These are phyloP conservation scores for Sakesphorus luctuosus DNA, from an alignment of 2,113 vertebrate genomes.

Conservation along the genomic window DNA sequence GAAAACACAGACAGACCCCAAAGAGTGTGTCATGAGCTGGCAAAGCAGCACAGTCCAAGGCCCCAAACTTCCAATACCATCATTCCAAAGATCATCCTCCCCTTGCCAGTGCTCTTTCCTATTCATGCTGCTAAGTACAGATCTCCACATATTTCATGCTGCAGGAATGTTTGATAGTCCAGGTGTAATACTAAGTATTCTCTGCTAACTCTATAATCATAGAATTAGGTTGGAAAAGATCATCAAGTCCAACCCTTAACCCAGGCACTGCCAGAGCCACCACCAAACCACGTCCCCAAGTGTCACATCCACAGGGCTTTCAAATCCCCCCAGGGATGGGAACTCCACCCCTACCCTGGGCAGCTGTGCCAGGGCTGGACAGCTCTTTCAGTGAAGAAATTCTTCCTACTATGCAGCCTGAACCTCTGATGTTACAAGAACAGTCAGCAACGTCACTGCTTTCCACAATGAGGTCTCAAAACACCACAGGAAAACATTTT, in stretches of 20 bases:
- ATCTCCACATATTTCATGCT: neutral
- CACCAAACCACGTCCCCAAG: neutral
- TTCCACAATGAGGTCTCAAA: neutral
- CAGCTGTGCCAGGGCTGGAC: neutral
- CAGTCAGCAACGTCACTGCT: neutral
- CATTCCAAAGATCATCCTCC: neutral
- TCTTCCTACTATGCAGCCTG: neutral
- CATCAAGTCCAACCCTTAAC: rapidly evolving
- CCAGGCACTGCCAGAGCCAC: neutral
- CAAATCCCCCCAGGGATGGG: neutral
- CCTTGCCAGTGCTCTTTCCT: neutral
- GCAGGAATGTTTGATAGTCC: neutral
- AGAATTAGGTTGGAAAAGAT: neutral
- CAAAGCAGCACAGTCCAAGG: neutral
- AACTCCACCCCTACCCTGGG: neutral
- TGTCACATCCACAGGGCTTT: rapidly evolving
- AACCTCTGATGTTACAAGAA: neutral
- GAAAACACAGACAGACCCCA: neutral
- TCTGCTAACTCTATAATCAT: neutral
- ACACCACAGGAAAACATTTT: neutral
- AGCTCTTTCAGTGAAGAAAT: neutral
- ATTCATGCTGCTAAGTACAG: neutral
- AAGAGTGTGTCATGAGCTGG: neutral
- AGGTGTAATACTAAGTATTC: neutral
- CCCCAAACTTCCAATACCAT: neutral